These are phyloP conservation scores for Lumbricus terrestris DNA, from an alignment of 2,888 invertebrate genomes.

Conservation along the genomic window DNA sequence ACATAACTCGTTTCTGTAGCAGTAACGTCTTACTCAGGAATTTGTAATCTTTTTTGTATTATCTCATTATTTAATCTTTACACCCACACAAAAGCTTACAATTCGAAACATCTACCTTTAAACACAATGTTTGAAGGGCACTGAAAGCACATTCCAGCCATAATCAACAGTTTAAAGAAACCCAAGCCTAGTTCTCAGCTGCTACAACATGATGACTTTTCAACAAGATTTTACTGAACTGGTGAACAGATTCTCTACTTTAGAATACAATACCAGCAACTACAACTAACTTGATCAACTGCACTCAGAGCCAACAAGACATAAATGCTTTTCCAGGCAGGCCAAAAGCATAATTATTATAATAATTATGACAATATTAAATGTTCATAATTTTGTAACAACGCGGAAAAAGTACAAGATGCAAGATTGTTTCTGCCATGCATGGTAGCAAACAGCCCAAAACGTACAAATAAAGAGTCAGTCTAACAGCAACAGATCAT, in stretches of 20 bases:
- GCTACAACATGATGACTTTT: not conserved
- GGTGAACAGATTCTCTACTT: not conserved
- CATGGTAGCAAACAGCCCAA: not conserved
- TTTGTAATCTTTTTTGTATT: not conserved
- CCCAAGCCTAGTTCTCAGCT: not conserved
- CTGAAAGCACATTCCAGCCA: not conserved
- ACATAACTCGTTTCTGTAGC: not conserved
- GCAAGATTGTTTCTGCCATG: constrained; percentile 3
- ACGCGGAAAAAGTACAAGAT: not conserved
- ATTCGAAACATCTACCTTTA: not conserved
- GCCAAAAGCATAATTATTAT: not conserved
- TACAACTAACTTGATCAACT: not conserved
- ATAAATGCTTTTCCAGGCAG: not conserved
- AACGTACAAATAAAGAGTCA: not conserved
- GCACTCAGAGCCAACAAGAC: not conserved
- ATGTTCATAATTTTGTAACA: not conserved
- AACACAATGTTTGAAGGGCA: no score
- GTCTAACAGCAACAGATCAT: not conserved
- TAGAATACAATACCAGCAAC: not conserved
- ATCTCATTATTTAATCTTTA: not conserved
- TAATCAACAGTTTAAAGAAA: not conserved
- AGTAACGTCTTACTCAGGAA: not conserved
- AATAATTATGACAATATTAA: not conserved
- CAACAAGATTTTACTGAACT: not conserved
- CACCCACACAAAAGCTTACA: not conserved